Evolutionary conservation across 2,888 invertebrate species (phyloP), one percentile per base, ranked within the genome.

Genomic region (Ophion costatus): DNA sequence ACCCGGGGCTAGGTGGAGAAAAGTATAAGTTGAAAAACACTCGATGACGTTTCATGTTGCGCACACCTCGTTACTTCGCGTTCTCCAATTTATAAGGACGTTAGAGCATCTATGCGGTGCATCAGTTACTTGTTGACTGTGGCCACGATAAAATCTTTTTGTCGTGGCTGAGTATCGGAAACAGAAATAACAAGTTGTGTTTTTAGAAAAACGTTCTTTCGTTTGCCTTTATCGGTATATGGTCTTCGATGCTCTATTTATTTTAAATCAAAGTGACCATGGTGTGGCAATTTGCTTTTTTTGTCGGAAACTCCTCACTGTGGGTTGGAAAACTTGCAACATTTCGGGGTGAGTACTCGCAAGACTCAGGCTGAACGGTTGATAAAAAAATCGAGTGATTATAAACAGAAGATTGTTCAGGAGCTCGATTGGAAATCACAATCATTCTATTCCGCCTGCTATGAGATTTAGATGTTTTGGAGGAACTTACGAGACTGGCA

Each of bases 21-120:
- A 29, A 29, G 29, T 4, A 29, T 29, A 1, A 29, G 4, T 0
- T 4, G 4, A 29, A 29, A 29, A 29, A 29, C 64, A 84, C 33
- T 73, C 57, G 74, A 61, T 24, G 10, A 17, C 20, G 11, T 20
- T 51, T 45, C 6, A 77, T 73, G 56, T 73, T 69, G 51, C 42
- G 38, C 10, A 59, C n/a, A 80, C n/a, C 67, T 17, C 45, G 24
- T 29, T 66, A 22, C 42, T 24, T 71, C 11, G 57, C 67, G 57
- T 77, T 70, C 45, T 70, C 42, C 59, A 57, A 69, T 79, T 79
- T 82, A 84, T 79, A 86, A 84, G 82, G 71, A 84, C 67, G 57
- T 76, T 29, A 29, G 3, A 76, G 45, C 86, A n/a, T 20, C 22
- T 42, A 73, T 63, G 57, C 51, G 9, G 63, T 57, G 29, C 70